Base-by-base conservation (phyloP, 2,113 vertebrate species). In the Saguinus imperator region DNA sequence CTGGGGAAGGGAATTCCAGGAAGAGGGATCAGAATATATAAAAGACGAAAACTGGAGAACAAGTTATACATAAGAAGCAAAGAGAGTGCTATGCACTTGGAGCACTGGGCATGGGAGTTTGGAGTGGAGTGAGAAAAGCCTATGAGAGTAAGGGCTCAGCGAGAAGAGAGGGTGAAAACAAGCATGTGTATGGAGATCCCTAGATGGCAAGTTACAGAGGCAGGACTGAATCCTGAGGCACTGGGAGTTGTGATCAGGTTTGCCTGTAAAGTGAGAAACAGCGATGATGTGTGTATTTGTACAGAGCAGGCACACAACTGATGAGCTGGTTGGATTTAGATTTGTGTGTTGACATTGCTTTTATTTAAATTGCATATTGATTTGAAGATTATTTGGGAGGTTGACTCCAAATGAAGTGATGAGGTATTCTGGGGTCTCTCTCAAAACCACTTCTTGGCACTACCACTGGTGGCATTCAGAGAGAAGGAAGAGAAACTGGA, bases 401-500 rank as follows among this genome's bases (percentile, higher is more conserved):
- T 57, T 95, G 72, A 80, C 50, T 6, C 35, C 84, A 45, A 93
- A 81, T 76, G 48, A 93, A 92, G 76, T 92, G 82, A 85, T 75
- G 95, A 97, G 64, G 84, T 90, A 18, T 97, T 85, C 91, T 97
- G 87, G 72, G 94, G 76, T 29, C 40, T 87, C 81, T 96, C 84
- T 87, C 70, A 10, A 96, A 97, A 97, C 87, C 96, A 85, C 95
- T 50, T 64, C 57, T 91, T 95, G 89, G 92, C 79, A 70, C 48
- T 58, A 61, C 43, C 48, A 72, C 35, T 90, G 29, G 40, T 77
- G n/a, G 35, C 16, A 43, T 75, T 95, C 82, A 75, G 25, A 88
- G 32, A 35, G 57, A 92, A 90, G 45, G 77, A 81, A 94, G 82
- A 96, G 81, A 81, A 89, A 45, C 43, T 40, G 23, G 35, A 75